Percentiles rank a stretch among this genome's conserved stretches.
These are phyloP conservation scores for Orcinus orca DNA, from an alignment of 2,113 vertebrate genomes.

Conservation along the genomic window DNA sequence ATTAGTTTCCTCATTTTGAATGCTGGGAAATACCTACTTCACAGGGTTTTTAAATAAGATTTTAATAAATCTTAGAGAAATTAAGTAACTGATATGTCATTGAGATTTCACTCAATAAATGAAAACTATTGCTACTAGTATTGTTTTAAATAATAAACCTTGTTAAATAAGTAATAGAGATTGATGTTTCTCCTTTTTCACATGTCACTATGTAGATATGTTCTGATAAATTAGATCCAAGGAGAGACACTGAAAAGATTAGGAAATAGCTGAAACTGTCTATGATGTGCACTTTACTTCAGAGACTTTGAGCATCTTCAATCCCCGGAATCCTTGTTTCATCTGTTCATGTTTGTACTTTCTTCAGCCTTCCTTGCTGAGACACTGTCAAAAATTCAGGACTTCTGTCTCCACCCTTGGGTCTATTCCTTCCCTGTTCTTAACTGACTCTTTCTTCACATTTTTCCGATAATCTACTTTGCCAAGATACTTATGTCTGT, in stretches of 20 bases:
- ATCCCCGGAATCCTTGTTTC: neutral
- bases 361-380: neutral
- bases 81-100: neutral
- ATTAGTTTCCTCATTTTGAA: neutral
- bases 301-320: neutral
- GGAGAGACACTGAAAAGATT: neutral
- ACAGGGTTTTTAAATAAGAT: neutral
- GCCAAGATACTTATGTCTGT: neutral
- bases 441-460: neutral
- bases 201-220: neutral
- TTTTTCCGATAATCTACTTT: neutral
- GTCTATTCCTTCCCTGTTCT: neutral
- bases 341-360: neutral
- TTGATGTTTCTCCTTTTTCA: neutral
- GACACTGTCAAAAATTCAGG: neutral
- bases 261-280: neutral
- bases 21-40: neutral
- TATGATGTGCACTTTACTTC: neutral
- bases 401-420: neutral
- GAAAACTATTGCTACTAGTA: neutral
- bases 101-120: neutral
- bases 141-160: neutral
- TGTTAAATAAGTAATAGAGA: neutral
- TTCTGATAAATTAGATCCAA: neutral
- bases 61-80: constrained; percentile 16